Conservation (phyloP, 2,113 vertebrate genomes). For the Synodontis membranacea region DNA sequence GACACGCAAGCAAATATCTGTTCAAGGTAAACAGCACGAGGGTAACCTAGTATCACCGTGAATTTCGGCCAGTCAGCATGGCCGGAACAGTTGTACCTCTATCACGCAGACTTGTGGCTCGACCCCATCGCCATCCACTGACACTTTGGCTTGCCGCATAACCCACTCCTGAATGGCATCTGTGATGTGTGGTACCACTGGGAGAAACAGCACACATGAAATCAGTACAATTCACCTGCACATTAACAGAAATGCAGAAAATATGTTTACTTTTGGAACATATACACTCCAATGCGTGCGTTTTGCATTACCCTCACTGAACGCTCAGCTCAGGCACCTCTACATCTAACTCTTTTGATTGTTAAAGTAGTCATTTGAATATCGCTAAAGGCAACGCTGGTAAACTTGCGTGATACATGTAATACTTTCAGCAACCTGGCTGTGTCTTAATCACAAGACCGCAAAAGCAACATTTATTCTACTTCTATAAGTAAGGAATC, state of each 20-base stretch:
- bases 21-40: not conserved
- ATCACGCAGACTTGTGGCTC: slow-evolving; percentile 97
- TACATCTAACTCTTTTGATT: not conserved
- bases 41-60: not conserved
- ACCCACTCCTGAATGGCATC: slow-evolving; percentile 98
- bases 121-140: slow-evolving; percentile 87
- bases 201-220: slow-evolving; percentile 41
- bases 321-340: not conserved
- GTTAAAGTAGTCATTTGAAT: not conserved
- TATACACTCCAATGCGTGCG: not conserved
- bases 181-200: slow-evolving; percentile 96
- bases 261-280: not conserved
- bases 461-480: not conserved
- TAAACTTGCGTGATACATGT: not conserved
- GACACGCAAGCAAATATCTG: slow-evolving; percentile 1
- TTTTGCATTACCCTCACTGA: not conserved
- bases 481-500: not conserved
- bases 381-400: not conserved
- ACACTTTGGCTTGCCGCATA: slow-evolving; percentile 87
- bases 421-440: not conserved
- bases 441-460: not conserved
- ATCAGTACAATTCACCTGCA: not conserved
- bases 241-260: not conserved
- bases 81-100: slow-evolving; percentile 74
- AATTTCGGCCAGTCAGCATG: not conserved